These are phyloP conservation scores for Daphoenositta chrysoptera DNA, from an alignment of 2,113 vertebrate species.

Conservation along the genomic window DNA sequence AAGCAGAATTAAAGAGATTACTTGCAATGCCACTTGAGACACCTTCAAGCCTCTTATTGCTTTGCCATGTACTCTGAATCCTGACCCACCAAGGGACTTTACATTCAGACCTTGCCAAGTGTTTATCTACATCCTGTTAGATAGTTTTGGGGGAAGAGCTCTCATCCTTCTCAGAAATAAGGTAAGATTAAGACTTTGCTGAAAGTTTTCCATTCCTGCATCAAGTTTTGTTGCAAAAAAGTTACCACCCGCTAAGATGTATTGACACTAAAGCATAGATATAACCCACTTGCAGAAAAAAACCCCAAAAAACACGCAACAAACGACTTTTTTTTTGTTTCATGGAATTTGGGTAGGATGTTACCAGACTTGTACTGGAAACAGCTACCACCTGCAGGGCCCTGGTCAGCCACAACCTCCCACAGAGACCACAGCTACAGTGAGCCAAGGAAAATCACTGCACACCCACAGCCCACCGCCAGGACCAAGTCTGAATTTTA, in stretches of 20 bases:
- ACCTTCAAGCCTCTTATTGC: background rate
- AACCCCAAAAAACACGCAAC: background rate
- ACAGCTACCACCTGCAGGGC: background rate
- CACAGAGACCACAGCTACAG: background rate
- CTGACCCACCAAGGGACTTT: background rate
- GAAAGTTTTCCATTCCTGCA: background rate
- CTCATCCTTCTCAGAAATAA: background rate
- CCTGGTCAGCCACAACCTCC: background rate
- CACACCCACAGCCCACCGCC: background rate
- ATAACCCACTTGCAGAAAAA: background rate
- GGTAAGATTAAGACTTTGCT: background rate
- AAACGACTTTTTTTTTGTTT: background rate
- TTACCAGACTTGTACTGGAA: background rate
- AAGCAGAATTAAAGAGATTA: constrained; percentile 36
- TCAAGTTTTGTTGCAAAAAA: background rate
- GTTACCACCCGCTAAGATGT: background rate
- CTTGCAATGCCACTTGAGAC: background rate
- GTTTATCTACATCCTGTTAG: background rate
- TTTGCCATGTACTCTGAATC: background rate
- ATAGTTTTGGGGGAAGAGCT: background rate
- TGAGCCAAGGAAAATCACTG: background rate
- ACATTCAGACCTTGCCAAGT: background rate
- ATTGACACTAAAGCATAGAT: background rate
- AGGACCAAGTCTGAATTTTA: background rate
- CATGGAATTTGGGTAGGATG: background rate